Evolutionary conservation across 1,140 invertebrate species (phyloP).

Genomic region (Dendroctonus ponderosae): DNA sequence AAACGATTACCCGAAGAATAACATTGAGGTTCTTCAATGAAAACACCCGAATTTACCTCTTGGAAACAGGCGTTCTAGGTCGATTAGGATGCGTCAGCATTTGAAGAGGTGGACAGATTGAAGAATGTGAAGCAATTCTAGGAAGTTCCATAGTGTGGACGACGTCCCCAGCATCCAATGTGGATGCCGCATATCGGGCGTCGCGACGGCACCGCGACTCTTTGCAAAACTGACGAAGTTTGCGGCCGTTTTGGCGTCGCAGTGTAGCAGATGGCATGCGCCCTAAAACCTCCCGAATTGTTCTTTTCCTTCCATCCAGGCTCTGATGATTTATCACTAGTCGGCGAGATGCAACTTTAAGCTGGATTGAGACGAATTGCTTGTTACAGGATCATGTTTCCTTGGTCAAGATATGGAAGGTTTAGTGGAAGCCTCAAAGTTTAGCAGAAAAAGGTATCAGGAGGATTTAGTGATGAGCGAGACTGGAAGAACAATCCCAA

Average conservation of each 20-base stretch:
- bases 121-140: slow-evolving; percentile 47
- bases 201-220: slow-evolving; percentile 23
- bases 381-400: background rate
- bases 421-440: too few relatives aligned
- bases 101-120: slow-evolving; percentile 44
- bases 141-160: slow-evolving; percentile 46
- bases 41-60: slow-evolving; percentile 25
- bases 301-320: background rate
- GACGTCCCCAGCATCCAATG: slow-evolving; percentile 40
- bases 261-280: slow-evolving; percentile 26
- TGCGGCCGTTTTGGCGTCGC: slow-evolving; percentile 15
- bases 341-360: slow-evolving; percentile 2
- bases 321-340: slow-evolving; percentile 5
- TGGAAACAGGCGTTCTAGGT: slow-evolving; percentile 44
- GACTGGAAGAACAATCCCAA: too few relatives aligned
- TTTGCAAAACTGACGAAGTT: slow-evolving; percentile 16
- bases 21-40: slow-evolving; percentile 8
- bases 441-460: too few relatives aligned
- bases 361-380: background rate
- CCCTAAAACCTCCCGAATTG: slow-evolving; percentile 5
- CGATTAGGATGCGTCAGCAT: slow-evolving; percentile 40
- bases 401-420: too few relatives aligned
- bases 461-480: too few relatives aligned
- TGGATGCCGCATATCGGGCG: slow-evolving; percentile 29
- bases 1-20: too few relatives aligned